Evolutionary conservation across 2,797 vertebrate species (phyloP), one percentile per base, ranked within the genome.

Genomic region (Decapterus maruadsi): DNA sequence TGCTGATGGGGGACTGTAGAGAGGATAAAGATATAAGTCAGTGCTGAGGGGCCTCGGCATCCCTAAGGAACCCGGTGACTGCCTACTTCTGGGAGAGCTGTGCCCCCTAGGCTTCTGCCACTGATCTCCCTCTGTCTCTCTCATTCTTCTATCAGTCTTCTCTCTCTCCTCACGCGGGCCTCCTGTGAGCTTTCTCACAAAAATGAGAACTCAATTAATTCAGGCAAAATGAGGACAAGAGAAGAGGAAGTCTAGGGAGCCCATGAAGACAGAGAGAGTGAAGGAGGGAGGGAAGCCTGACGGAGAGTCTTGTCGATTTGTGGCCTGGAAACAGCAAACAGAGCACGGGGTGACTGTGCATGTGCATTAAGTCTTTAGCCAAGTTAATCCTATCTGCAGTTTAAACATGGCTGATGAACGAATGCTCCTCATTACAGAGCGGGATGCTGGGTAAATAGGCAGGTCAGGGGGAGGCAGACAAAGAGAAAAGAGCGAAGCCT

Each of bases 121-220:
- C 86, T 80, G 77, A 87, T 89, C 82, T 74, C 72, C 50, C 81
- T 80, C 81, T 68, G 83, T 86, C 83, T 87, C 87, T 88, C 75
- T 73, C 70, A 63, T 68, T 87, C 77, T 83, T 83, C 77, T 62
- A 75, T 84, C 77, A 60, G 65, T 81, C 77, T 67, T 64, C 78
- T 86, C 82, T 83, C 80, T 80, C 77, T 87, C 65, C 77, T 79
- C 80, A 80, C 85, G 86, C 81, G 77, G 78, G 81, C 78, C 89
- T 92, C 92, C 79, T 89, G 90, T 90, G 89, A 90, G 90, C 84
- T 91, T 89, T 91, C 86, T 82, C 82, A 82, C 83, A 91, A 89
- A 93, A 93, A 94, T 92, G 94, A 95, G 92, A 94, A 95, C 94
- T 95, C 94, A 94, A 95, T 95, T 95, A 94, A 94, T 93, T 93